These are phyloP conservation scores for Phaetusa simplex DNA, from an alignment of 2,113 vertebrate species.

Conservation along the genomic window DNA sequence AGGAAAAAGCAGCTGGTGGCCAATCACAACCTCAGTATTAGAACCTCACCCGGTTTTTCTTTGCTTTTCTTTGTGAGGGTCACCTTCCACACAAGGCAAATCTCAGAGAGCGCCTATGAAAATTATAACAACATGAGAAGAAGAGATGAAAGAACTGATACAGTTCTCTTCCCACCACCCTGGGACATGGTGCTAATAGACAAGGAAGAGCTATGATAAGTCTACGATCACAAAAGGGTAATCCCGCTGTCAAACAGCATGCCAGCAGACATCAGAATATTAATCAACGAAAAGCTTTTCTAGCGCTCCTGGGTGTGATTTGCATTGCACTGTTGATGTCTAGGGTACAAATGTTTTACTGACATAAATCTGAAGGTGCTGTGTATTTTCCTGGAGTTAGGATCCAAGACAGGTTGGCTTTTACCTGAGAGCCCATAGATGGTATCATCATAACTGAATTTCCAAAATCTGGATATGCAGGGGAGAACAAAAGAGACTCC, in stretches of 20 bases:
- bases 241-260: not conserved
- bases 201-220: not conserved
- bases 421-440: not conserved
- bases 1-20: not conserved
- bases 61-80: not conserved
- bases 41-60: not conserved
- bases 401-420: not conserved
- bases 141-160: not conserved
- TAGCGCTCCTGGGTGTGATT: not conserved
- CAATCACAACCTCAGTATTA: not conserved
- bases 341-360: not conserved
- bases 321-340: not conserved
- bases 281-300: constrained; percentile 3
- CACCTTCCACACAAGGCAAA: not conserved
- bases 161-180: not conserved
- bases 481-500: not conserved
- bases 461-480: not conserved
- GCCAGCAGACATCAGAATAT: constrained; percentile 17
- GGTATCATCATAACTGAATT: not conserved
- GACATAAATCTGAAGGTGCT: not conserved
- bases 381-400: not conserved
- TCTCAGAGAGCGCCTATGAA: not conserved
- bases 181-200: not conserved
- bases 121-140: not conserved
- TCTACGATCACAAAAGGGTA: not conserved